These are phyloP conservation scores for Atethmia centrago DNA, from an alignment of 2,888 invertebrate genomes.

Conservation along the genomic window DNA sequence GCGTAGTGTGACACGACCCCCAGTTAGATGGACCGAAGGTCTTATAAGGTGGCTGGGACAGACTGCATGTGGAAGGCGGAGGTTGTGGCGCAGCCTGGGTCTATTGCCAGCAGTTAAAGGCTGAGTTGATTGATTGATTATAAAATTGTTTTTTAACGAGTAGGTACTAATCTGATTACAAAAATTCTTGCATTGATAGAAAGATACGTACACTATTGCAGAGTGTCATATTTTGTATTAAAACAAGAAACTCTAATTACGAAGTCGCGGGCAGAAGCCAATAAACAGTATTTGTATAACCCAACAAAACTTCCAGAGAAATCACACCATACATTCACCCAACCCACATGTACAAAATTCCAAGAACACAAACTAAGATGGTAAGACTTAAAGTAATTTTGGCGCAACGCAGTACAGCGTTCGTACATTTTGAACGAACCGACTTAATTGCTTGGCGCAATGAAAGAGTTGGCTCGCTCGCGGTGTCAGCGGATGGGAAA, in stretches of 20 bases:
- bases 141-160: too few species aligned
- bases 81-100: too few species aligned
- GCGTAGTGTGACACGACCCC: too few species aligned
- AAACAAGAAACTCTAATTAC: not conserved
- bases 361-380: constrained; percentile 26
- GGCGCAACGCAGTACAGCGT: constrained; percentile 48
- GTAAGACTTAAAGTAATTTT: constrained; percentile 43
- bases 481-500: constrained; percentile 62
- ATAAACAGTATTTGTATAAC: too few species aligned
- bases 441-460: constrained; percentile 58
- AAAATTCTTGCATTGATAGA: not conserved
- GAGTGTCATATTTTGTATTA: not conserved
- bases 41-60: too few species aligned
- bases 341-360: constrained; percentile 28
- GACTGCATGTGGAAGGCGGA: too few species aligned
- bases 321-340: not conserved
- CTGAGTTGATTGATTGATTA: too few species aligned
- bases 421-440: constrained; percentile 53
- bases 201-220: not conserved
- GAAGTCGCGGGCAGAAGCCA: not conserved
- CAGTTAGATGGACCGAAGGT: too few species aligned
- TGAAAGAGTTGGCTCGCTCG: constrained; percentile 52
- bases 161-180: not conserved
- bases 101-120: too few species aligned
- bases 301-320: not conserved